Evolutionary conservation across 35 echinoderm and acorn worm genomes (phyloP).

Genomic region (Eucidaris tribuloides): DNA sequence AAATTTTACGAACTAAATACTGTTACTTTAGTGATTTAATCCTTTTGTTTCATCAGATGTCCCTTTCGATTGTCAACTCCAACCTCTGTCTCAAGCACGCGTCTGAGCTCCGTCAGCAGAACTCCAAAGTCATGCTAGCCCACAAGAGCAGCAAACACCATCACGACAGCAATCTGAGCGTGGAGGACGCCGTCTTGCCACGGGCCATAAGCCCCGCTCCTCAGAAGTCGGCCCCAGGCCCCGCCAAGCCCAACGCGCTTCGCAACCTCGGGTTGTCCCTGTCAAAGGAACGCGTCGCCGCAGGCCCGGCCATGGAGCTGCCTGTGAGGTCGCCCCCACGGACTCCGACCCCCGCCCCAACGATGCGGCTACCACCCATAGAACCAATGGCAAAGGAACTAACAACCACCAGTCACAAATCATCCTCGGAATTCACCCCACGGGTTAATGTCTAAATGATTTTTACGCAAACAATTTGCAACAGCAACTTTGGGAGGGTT

Average conservation of each 20-base stretch:
- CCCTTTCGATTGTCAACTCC: background rate
- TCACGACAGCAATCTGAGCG: background rate
- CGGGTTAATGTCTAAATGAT: constrained; percentile 2
- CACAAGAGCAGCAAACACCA: constrained; percentile 6
- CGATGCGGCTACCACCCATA: background rate
- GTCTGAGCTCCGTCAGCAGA: background rate
- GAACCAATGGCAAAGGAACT: background rate
- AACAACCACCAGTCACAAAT: background rate
- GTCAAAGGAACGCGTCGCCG: background rate
- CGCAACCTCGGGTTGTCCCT: background rate
- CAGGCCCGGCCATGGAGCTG: background rate
- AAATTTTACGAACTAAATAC: too few relatives aligned
- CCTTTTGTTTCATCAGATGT: too few relatives aligned
- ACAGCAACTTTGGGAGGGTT: too few relatives aligned
- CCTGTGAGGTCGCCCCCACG: background rate
- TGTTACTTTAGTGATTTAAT: too few relatives aligned
- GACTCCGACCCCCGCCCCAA: background rate
- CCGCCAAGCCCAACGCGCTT: background rate
- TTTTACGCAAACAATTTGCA: too few relatives aligned
- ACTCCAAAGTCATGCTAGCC: background rate
- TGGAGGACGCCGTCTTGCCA: background rate
- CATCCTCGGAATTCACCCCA: background rate
- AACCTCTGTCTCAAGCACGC: constrained; percentile 42
- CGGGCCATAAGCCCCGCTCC: background rate
- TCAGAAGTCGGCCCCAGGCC: background rate